phyloP scores from a whole-genome alignment of 1,140 invertebrate species.

The Euura lappo region DNA sequence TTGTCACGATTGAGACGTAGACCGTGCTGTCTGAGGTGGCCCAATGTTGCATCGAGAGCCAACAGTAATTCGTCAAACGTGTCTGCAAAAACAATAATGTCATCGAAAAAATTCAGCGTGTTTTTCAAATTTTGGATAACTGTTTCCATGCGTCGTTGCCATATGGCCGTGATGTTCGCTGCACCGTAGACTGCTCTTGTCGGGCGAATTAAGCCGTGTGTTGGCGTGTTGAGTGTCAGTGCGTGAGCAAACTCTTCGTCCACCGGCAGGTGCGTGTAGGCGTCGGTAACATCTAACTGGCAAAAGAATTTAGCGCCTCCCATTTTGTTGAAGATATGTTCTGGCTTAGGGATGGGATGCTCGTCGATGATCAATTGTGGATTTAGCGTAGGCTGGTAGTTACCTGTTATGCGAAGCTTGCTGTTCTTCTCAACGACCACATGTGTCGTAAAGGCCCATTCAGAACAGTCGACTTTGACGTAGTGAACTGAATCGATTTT shows the following conservation, averaged over 20 bases:
- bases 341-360: conserved; percentile 32
- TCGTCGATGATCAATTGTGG: conserved; percentile 37
- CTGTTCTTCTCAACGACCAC: conserved; percentile 34
- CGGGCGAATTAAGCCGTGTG: conserved; percentile 32
- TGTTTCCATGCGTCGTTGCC: conserved; percentile 22
- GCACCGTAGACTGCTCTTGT: conserved; percentile 27
- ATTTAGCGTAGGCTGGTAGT: conserved; percentile 40
- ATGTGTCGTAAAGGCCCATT: conserved; percentile 32
- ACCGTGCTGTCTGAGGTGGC: background rate
- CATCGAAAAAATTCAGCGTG: conserved; percentile 18
- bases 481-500: conserved; percentile 30
- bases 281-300: conserved; percentile 33
- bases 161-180: conserved; percentile 27
- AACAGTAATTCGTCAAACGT: background rate
- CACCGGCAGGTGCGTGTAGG: conserved; percentile 24
- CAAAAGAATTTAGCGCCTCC: conserved; percentile 22
- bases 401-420: conserved; percentile 34
- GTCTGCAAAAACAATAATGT: conserved; percentile 16
- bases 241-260: conserved; percentile 20
- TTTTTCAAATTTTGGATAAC: background rate
- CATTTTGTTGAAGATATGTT: conserved; percentile 36
- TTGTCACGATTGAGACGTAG: conserved; percentile 30
- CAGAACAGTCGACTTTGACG: conserved; percentile 7
- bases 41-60: no score
- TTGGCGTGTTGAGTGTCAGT: conserved; percentile 28